Percentiles rank a stretch among this genome's conserved stretches.
Evolutionary conservation across 2,888 invertebrate species (phyloP).

Genomic region (Xestobium rufovillosum): DNA sequence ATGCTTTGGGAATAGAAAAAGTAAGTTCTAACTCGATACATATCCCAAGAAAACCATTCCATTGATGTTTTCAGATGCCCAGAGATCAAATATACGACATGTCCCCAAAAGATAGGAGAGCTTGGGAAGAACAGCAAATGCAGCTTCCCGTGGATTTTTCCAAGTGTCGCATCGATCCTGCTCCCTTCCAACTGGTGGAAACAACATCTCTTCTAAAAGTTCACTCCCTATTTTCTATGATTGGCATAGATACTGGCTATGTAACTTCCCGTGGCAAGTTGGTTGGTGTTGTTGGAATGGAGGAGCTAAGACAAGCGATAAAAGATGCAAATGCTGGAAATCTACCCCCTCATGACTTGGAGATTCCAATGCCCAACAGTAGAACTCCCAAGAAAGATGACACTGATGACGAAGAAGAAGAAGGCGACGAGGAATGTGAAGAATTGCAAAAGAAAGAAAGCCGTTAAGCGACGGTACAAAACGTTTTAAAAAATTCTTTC

Average conservation of each 20-base stretch:
- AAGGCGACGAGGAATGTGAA: conserved; percentile 27
- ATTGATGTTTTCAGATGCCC: no score
- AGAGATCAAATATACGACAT: conserved; percentile 86
- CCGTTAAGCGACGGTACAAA: no score
- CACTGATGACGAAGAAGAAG: conserved; percentile 25
- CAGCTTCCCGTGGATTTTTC: conserved; percentile 68
- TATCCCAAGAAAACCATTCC: no score
- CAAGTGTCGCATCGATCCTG: conserved; percentile 84
- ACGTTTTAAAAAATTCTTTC: no score
- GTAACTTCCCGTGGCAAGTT: conserved; percentile 92
- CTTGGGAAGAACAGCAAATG: conserved; percentile 92
- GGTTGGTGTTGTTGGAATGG: conserved; percentile 91
- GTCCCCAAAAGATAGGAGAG: conserved; percentile 86
- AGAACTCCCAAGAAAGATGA: conserved; percentile 23
- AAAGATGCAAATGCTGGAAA: conserved; percentile 82
- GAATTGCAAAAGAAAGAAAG: no score
- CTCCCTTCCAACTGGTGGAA: conserved; percentile 95
- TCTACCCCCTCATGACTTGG: conserved; percentile 38
- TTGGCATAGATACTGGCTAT: conserved; percentile 97
- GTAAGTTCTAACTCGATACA: no score
- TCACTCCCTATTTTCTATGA: conserved; percentile 96
- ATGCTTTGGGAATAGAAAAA: no score
- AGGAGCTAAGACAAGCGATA: conserved; percentile 84
- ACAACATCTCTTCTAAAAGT: conserved; percentile 85
- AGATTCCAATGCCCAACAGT: conserved; percentile 1